Conservation (phyloP, 2,888 invertebrate genomes). For the Ormyrus thymus region DNA sequence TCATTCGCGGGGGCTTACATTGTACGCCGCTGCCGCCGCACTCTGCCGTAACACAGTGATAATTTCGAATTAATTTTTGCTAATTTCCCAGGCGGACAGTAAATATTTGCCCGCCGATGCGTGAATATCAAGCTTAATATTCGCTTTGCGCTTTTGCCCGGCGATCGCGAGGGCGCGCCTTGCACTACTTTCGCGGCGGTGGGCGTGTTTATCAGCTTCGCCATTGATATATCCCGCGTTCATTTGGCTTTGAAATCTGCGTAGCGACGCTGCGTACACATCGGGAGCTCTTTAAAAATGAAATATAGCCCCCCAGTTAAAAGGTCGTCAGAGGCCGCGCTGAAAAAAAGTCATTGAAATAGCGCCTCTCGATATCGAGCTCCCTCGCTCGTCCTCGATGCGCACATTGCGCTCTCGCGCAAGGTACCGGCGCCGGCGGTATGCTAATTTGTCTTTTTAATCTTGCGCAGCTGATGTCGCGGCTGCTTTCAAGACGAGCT, state of each 20-base stretch:
- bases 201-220: too few relatives aligned
- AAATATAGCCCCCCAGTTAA: constrained; percentile 20
- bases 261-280: too few relatives aligned
- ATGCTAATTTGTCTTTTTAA: constrained; percentile 73
- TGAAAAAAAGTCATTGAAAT: constrained; percentile 23
- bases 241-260: too few relatives aligned
- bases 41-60: constrained; percentile 4
- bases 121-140: background rate
- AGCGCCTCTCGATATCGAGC: constrained; percentile 1
- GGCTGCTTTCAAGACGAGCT: constrained; percentile 8
- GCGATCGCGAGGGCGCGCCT: too few relatives aligned
- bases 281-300: background rate
- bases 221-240: too few relatives aligned
- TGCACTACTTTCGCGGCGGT: too few relatives aligned
- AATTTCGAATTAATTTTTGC: constrained; percentile 44
- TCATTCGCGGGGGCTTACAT: constrained; percentile 18
- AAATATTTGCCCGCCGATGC: constrained; percentile 24
- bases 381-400: constrained; percentile 14
- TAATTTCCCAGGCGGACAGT: constrained; percentile 30
- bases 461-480: constrained; percentile 67
- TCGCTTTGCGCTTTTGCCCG: too few relatives aligned
- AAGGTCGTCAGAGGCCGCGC: constrained; percentile 5
- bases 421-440: constrained; percentile 58
- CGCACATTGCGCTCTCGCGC: constrained; percentile 17
- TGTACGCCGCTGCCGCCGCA: background rate